phyloP scores from a whole-genome alignment of 1,140 invertebrate genomes.

The Drosophila neocordata region DNA sequence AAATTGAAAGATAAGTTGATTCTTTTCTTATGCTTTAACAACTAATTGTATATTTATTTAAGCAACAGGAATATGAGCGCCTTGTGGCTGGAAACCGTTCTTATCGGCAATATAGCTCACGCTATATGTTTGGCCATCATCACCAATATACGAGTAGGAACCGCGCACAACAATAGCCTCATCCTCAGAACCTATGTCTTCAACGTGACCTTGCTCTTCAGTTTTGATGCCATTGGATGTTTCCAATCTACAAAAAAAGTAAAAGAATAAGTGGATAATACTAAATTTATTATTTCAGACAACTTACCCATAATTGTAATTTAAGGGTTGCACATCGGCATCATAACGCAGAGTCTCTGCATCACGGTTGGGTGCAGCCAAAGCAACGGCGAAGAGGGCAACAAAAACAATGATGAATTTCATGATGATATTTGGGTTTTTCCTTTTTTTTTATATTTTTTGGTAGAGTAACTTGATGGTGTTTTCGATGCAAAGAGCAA shows the following conservation, averaged over 20 bases:
- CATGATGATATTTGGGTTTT: constrained; percentile 39
- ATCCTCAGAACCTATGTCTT: constrained; percentile 52
- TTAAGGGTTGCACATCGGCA: constrained; percentile 82
- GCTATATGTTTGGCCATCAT: constrained; percentile 86
- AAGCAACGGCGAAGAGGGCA: constrained; percentile 68
- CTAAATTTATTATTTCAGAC: too few relatives aligned
- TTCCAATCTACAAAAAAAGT: constrained; percentile 35
- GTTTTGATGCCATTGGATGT: constrained; percentile 44
- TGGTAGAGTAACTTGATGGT: neutral
- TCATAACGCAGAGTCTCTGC: constrained; percentile 73
- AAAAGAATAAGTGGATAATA: neutral
- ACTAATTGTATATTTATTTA: neutral
- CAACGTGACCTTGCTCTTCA: constrained; percentile 32
- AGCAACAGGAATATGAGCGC: constrained; percentile 85
- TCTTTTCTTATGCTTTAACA: neutral
- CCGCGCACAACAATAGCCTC: constrained; percentile 84
- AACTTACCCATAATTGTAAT: constrained; percentile 83
- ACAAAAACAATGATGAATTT: constrained; percentile 74
- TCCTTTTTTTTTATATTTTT: neutral
- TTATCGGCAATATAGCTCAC: constrained; percentile 89
- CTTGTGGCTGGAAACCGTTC: constrained; percentile 89
- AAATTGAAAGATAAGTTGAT: too few relatives aligned
- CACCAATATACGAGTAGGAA: constrained; percentile 84
- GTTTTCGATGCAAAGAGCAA: neutral
- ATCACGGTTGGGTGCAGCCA: constrained; percentile 49